Percentiles rank a stretch among this genome's conserved stretches.
phyloP scores from a whole-genome alignment of 2,797 vertebrate genomes.

The Tokudaia tokunoshimensis region DNA sequence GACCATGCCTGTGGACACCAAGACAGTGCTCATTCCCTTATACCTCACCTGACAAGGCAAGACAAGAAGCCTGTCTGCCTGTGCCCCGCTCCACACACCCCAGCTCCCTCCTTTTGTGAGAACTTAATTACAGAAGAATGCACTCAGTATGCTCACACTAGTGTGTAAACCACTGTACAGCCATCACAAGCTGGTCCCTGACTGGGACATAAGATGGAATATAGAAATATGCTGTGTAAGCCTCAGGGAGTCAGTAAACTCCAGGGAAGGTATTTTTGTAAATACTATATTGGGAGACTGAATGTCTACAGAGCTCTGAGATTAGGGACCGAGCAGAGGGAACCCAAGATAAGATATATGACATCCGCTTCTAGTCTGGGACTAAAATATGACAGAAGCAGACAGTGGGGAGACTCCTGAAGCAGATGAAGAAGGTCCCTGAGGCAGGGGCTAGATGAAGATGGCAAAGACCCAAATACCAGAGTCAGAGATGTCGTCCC shows the following conservation, averaged over 20 bases:
- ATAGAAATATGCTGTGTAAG: conserved; percentile 20
- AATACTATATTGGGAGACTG: conserved; percentile 49
- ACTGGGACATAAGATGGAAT: not conserved
- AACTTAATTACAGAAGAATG: not conserved
- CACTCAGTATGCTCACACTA: conserved; percentile 2
- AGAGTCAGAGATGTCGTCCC: conserved; percentile 99
- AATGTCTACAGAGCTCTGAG: conserved; percentile 35
- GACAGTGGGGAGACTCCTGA: not conserved
- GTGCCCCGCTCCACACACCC: not conserved
- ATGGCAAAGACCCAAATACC: conserved; percentile 87
- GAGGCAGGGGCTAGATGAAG: not conserved
- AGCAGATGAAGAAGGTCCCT: not conserved
- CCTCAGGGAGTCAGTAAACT: conserved; percentile 7
- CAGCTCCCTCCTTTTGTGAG: conserved; percentile 37
- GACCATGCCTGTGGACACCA: not conserved
- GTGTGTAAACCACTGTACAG: not conserved
- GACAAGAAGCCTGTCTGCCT: not conserved
- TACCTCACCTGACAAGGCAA: not conserved
- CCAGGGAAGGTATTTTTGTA: conserved; percentile 2
- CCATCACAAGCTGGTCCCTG: conserved; percentile 23
- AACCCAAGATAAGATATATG: not conserved
- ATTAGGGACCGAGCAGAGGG: conserved; percentile 24
- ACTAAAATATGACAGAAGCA: not conserved
- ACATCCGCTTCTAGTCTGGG: not conserved
- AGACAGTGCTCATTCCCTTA: not conserved